Evolutionary conservation across 2,888 invertebrate genomes (phyloP), one percentile per base, ranked within the genome.

Genomic region (Spodoptera exigua): DNA sequence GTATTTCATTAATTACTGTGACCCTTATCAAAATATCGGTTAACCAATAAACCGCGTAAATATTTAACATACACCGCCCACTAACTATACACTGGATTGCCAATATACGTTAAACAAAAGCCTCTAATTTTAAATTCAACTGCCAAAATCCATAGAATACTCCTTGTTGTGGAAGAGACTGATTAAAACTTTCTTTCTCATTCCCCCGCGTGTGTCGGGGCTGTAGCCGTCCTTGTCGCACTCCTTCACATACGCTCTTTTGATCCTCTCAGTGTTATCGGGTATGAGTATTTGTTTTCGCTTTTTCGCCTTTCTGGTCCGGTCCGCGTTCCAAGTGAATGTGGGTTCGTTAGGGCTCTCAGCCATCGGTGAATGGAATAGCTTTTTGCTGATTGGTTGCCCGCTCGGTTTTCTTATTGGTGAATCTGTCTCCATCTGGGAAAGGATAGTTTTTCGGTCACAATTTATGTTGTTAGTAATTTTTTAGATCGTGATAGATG

Each of bases 161-260:
- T 92, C 90, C 56, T 89, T 90, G 75, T 89, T 88, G 73, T 89
- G 89, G 72, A 92, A 90, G 67, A 90, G 71, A 65, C 92, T 90
- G 47, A 89, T 85, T 61, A 90, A 74, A 41, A 89, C 84, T 46
- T 80, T 85, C 74, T 87, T 88, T 84, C 89, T 88, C 85, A 89
- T 88, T 79, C 84, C 88, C 4, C 77, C 86, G 13, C 60, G 64
- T 2, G 67, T 60, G 2, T 84, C 85, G 2, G 88, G 88, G 37
- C 85, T 89, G 68, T 80, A 85, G n/a, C 78, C 70, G 39, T 90
- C 88, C 47, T 76, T 69, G 13, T 90, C 88, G 57, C 82, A 83
- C 81, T 92, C 91, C 34, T 79, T 84, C 14, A 92, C 81, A 46
- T 85, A 92, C 13, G 85, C 90, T 65, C 76, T 82, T 76, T 88